Base-by-base conservation (phyloP, 2,113 vertebrate genomes). In the Ictalurus punctatus region DNA sequence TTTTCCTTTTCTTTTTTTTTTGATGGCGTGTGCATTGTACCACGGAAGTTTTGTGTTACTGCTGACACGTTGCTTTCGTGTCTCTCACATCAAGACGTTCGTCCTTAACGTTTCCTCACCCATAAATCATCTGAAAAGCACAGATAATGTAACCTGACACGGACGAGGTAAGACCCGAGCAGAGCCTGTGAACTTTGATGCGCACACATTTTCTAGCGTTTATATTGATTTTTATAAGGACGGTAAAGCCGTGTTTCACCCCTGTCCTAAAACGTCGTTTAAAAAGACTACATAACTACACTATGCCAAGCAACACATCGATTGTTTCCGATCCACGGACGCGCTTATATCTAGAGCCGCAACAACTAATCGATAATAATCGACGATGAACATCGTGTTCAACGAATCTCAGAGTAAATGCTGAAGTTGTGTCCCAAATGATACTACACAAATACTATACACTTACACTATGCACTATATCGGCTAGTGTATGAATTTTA, bases 41-140 rank as follows among this genome's bases (percentile, higher is more conserved):
- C 30, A 25, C 78, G 17, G 27, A 79, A 52, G 44, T 80, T 58
- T 10, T 78, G 74, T 52, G 40, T 52, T 78, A 6, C 27, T 59
- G 9, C 23, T 48, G 56, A 34, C 27, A 3, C 40, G 4, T 65
- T 54, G 21, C 30, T 30, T 82, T 71, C 52, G n/a, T 5, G 7
- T 67, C 59, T 8, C 8, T 13, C 61, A 23, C 21, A 21, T 8
- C 69, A 16, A 8, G 16, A 1, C n/a, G 44, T 76, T 86, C 93
- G 93, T 90, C 95, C 96, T 97, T 98, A 97, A 97, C 1, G 0
- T 87, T 48, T 74, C 91, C 84, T 90, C 95, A 98, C 97, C 95
- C 97, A 97, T 97, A 98, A 98, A 95, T 98, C 97, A 93, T 97
- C 97, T 85, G 97, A 98, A 92, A 98, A 98, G 91, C 97, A 98